Evolutionary conservation across 2,888 invertebrate species (phyloP).

Genomic region (Calameuta filiformis): DNA sequence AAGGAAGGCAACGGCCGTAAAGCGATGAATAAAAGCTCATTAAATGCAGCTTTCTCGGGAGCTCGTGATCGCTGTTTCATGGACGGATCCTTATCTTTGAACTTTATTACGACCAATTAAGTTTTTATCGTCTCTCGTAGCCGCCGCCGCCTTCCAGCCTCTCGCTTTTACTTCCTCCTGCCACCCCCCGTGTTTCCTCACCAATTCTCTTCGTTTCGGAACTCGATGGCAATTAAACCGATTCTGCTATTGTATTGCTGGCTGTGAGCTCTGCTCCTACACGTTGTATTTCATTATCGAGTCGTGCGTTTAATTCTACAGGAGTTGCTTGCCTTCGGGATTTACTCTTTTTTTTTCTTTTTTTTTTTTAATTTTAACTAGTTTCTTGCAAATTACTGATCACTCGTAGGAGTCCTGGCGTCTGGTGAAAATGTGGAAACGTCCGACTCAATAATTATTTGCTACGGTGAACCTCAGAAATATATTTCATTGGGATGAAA

Average conservation of each 20-base stretch:
- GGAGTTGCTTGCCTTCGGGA: neutral
- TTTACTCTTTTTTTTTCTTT: too few relatives aligned
- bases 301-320: neutral
- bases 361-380: neutral
- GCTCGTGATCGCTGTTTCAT: constrained; percentile 20
- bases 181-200: neutral
- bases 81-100: constrained; percentile 11
- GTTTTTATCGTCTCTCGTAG: constrained; percentile 21
- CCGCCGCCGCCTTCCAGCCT: neutral
- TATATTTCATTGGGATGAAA: neutral
- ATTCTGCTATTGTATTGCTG: constrained; percentile 3
- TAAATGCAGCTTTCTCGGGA: constrained; percentile 20
- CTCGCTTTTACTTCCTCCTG: neutral
- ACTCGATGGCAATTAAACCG: constrained; percentile 3
- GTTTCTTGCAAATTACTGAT: neutral
- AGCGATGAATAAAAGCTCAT: constrained; percentile 25
- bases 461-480: neutral
- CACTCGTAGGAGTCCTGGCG: neutral
- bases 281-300: neutral
- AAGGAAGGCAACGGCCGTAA: constrained; percentile 10
- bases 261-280: neutral
- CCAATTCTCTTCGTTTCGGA: neutral
- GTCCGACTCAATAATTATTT: neutral
- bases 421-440: neutral
- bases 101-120: constrained; percentile 24